Evolutionary conservation across 2,113 vertebrate genomes (phyloP), one percentile per base, ranked within the genome.

Genomic region (Chroicocephalus ridibundus): DNA sequence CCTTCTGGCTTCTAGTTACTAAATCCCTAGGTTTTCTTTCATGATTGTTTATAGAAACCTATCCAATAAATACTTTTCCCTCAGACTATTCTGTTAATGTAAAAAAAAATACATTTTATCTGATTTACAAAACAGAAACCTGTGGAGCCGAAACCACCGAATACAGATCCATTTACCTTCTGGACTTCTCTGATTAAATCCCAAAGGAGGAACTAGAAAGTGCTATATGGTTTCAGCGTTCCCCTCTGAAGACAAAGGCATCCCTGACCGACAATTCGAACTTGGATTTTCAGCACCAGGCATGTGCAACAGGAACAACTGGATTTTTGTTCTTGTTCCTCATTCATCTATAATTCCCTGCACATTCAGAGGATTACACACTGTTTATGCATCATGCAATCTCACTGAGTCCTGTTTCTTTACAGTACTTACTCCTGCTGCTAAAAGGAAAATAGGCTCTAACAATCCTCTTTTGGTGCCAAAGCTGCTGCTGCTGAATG

Each of bases 381-480:
- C 95, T 98, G 95, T 97, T 98, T 97, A 98, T 97, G 96, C 97
- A 96, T 96, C 97, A 79, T 65, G 80, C 93, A 94, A 95, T 94
- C 81, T 97, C 88, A 78, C 95, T 15, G 90, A 98, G 90, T 96
- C 96, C 93, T 96, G 96, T 96, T 98, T 97, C 97, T 97, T 98
- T 96, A 97, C 94, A 98, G 95, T 96, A 94, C 86, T 98, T 98
- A 98, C 83, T 98, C 97, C 97, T 97, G 97, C 97, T 97, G 98
- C 97, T 98, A 97, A 98, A 97, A 96, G 96, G 95, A 98, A 98
- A 98, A 98, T 97, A 96, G 97, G 76, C 94, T 98, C 86, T 86
- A 97, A 97, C 96, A 98, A 98, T 98, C 97, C 93, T 97, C 97
- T 98, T 98, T 97, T 86, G 82, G 86, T 97, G 97, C 96, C 96